These are phyloP conservation scores for Ceriagrion tenellum DNA, from an alignment of 2,888 invertebrate species.

Conservation along the genomic window DNA sequence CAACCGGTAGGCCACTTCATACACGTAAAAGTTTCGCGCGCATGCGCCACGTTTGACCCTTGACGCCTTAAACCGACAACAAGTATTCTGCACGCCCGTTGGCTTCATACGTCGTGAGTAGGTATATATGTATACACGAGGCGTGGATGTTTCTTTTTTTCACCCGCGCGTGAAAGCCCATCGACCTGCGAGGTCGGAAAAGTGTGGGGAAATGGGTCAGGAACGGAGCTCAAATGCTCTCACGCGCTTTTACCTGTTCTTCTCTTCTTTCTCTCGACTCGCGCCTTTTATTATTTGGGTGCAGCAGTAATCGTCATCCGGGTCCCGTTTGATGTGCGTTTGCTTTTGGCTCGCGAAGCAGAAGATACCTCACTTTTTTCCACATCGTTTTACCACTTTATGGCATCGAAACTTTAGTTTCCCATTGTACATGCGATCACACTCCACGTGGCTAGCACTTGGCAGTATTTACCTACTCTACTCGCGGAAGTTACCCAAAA, in stretches of 20 bases:
- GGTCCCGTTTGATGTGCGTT: not conserved
- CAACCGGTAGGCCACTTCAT: too few species aligned
- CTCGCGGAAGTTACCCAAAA: too few species aligned
- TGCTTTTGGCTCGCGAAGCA: not conserved
- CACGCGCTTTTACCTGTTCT: not conserved
- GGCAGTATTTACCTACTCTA: too few species aligned
- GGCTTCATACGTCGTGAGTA: not conserved
- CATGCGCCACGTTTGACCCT: too few species aligned
- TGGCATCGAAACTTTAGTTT: too few species aligned
- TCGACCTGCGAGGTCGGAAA: not conserved
- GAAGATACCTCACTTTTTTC: not conserved
- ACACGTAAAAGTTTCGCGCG: too few species aligned
- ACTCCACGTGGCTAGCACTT: too few species aligned
- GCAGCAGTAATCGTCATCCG: not conserved
- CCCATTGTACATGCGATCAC: too few species aligned
- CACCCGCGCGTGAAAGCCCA: not conserved
- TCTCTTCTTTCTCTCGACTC: not conserved
- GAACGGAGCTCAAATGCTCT: not conserved
- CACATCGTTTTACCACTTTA: not conserved
- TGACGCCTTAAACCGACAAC: too few species aligned
- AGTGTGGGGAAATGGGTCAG: slow-evolving; percentile 5
- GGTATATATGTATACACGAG: too few species aligned
- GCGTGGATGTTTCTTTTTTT: not conserved
- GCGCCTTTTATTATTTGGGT: not conserved
- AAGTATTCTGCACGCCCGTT: too few species aligned